Evolutionary conservation across 2,888 invertebrate genomes (phyloP), one percentile per base, ranked within the genome.

Genomic region (Morpho achilles): DNA sequence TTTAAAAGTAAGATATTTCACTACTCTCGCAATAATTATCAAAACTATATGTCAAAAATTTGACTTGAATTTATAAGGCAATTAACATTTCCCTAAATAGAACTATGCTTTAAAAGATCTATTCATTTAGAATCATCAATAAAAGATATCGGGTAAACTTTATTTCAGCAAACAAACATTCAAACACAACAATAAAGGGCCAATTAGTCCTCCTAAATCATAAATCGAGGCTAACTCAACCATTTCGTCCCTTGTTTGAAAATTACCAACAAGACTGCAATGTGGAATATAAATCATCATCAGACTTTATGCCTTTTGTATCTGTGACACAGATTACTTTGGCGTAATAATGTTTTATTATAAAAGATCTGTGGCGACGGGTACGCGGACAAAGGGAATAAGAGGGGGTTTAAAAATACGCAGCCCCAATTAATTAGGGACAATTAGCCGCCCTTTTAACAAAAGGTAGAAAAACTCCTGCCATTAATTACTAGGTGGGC

Each of bases 391-490:
- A 53, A 53, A 58, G 60, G 52, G 53, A 80, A 79, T 57, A 59
- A 54, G 43, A 48, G 49, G 78, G 80, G 80, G 74, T 77, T 82
- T 79, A 83, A 83, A 87, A 86, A 84, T 81, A 85, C 83, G 77
- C 79, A 79, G 70, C 75, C 77, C 80, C 85, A 87, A 88, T 88
- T 87, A 88, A 87, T 87, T 87, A 86, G 81, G 80, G 82, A 87
- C 87, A 87, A 88, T 88, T 88, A 88, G 85, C 86, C 76, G 76
- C 81, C 87, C 86, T 84, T 83, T 80, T 76, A 83, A 87, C 87
- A 87, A 87, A 87, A 87, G 88, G 87, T 86, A 79, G 84, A 87
- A 87, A 87, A 88, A 87, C 82, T 87, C 84, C 73, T 70, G 79
- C 81, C 83, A 87, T 87, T 87, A 87, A 88, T 87, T 86, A 86